phyloP scores from a whole-genome alignment of 2,888 invertebrate genomes.

The Drosophila limbata region DNA sequence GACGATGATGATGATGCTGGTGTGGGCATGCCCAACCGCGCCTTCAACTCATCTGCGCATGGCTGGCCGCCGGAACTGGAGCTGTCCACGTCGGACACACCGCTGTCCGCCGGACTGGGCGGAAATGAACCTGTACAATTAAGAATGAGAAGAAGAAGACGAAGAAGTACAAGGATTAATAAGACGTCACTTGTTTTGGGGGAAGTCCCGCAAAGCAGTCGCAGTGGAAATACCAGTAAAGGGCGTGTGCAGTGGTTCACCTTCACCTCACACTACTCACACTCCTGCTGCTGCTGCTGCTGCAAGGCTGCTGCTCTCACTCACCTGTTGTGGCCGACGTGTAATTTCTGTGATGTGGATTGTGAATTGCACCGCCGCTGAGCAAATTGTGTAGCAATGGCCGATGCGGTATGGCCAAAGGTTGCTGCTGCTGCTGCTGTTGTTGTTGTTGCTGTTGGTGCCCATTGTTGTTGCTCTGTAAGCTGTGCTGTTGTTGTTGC shows the following conservation, averaged over 20 bases:
- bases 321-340: slow-evolving; percentile 86
- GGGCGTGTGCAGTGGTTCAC: slow-evolving; percentile 70
- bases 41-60: slow-evolving; percentile 92
- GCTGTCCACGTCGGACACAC: slow-evolving; percentile 98
- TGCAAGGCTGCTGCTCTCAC: slow-evolving; percentile 33
- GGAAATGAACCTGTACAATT: slow-evolving; percentile 94
- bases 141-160: not conserved
- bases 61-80: slow-evolving; percentile 92
- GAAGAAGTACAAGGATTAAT: slow-evolving; percentile 25
- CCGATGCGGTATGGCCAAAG: slow-evolving; percentile 84
- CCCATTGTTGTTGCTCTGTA: slow-evolving; percentile 67
- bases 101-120: slow-evolving; percentile 98
- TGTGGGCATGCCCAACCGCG: slow-evolving; percentile 91
- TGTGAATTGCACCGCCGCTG: slow-evolving; percentile 85
- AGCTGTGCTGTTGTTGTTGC: slow-evolving; percentile 57
- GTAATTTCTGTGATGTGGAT: slow-evolving; percentile 85
- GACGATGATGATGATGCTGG: slow-evolving; percentile 61
- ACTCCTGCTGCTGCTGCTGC: no score
- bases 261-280: slow-evolving; percentile 34
- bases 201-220: not conserved
- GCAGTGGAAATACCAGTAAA: slow-evolving; percentile 20
- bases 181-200: slow-evolving; percentile 9
- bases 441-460: slow-evolving; percentile 49
- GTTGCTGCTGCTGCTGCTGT: slow-evolving; percentile 74
- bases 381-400: slow-evolving; percentile 85